Evolutionary conservation across 2,797 vertebrate species (phyloP), one percentile per base, ranked within the genome.

Genomic region (Anas capensis): DNA sequence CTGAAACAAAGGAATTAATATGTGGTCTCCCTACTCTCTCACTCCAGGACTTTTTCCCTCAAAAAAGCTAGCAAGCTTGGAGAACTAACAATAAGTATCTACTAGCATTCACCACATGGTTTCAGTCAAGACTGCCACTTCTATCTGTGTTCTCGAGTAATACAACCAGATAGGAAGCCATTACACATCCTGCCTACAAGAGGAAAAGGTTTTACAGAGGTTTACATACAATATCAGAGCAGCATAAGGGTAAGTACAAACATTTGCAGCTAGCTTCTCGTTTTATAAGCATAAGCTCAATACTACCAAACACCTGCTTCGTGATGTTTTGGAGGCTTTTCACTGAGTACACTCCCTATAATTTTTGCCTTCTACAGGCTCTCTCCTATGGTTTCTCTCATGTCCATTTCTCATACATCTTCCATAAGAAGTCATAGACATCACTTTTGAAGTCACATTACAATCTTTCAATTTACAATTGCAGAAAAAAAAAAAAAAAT

Each of bases 31-130:
- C 6, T 64, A 33, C 8, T 61, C 18, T 60, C 82, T 26, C 17
- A 73, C 2, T 1, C 10, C 14, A 73, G 44, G 61, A 82, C 29
- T 4, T 65, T 24, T 24, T 49, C 15, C 27, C 10, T 65, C 62
- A 60, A 16, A 79, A 16, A 53, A 87, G 7, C 14, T 17, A 38
- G 10, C 10, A 48, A 33, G 33, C 62, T 33, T 70, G 19, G 16
- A 56, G 57, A 76, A 65, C 42, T 56, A 60, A 33, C 24, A 23
- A 0, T 40, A 51, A 79, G 17, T 44, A 46, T 24, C 23, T 56
- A 18, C 10, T 23, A 61, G 12, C 11, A 62, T 53, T 46, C n/a
- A 51, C 24, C 0, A 0, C 34, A 33, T 11, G 21, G 10, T 73
- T 62, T 78, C 62, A 68, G 29, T 15, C 8, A 17, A 49, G 27